Evolutionary conservation across 2,888 invertebrate genomes (phyloP).

Genomic region (Girardia tigrina): DNA sequence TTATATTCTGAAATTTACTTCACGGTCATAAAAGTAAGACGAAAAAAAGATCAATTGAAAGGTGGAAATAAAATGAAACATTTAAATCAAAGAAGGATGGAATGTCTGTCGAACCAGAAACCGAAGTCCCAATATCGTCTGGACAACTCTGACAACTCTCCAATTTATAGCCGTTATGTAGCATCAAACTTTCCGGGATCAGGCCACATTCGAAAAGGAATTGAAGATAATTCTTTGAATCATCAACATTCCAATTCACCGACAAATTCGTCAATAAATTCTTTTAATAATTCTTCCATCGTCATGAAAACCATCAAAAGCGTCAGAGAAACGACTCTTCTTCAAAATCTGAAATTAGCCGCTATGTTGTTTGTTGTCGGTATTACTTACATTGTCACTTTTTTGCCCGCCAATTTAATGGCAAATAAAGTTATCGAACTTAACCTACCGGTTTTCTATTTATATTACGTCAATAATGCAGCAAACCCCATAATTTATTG

Average conservation of each 20-base stretch:
- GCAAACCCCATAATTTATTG: constrained; percentile 50
- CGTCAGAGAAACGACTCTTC: constrained; percentile 38
- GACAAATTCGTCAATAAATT: not conserved
- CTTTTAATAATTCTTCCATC: not conserved
- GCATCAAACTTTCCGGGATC: not conserved
- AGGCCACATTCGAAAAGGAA: not conserved
- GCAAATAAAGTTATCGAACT: constrained; percentile 40
- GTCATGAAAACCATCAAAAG: not conserved
- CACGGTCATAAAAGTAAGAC: constrained; percentile 41
- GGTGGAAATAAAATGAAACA: not conserved
- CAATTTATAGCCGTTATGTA: constrained; percentile 7
- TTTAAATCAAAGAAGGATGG: not conserved
- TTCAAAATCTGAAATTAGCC: constrained; percentile 46
- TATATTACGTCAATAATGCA: constrained; percentile 49
- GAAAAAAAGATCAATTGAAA: constrained; percentile 32
- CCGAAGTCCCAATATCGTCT: not conserved
- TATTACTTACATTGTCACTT: constrained; percentile 45
- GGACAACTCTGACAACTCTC: not conserved
- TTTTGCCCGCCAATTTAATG: constrained; percentile 45
- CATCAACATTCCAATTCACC: not conserved
- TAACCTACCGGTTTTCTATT: constrained; percentile 45
- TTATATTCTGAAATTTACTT: constrained; percentile 46
- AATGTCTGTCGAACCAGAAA: not conserved
- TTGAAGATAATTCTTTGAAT: not conserved
- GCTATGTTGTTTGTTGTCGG: constrained; percentile 49